phyloP scores from a whole-genome alignment of 2,888 invertebrate genomes.

The Ennomos fuscantarius region DNA sequence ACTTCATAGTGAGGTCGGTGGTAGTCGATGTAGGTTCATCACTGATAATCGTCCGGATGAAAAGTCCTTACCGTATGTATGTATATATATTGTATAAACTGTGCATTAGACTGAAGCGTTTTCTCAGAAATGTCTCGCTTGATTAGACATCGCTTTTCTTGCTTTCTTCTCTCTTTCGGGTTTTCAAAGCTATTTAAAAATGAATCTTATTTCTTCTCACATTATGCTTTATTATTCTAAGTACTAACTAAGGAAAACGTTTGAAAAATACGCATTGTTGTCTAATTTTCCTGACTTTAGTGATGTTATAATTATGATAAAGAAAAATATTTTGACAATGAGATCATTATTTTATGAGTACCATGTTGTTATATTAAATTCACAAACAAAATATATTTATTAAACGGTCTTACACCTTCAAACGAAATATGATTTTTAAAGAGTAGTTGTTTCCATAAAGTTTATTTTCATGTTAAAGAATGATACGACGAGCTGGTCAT shows the following conservation, averaged over 20 bases:
- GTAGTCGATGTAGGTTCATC: too few relatives aligned
- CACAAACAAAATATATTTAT: too few relatives aligned
- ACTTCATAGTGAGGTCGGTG: too few relatives aligned
- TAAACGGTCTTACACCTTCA: too few relatives aligned
- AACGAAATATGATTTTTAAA: too few relatives aligned
- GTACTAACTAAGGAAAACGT: too few relatives aligned
- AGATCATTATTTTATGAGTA: too few relatives aligned
- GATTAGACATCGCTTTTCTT: conserved; percentile 51
- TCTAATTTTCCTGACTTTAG: conserved; percentile 3
- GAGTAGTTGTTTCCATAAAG: too few relatives aligned
- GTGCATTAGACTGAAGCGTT: conserved; percentile 35
- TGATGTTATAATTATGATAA: neutral
- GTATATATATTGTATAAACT: conserved; percentile 29
- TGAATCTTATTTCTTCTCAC: conserved; percentile 22
- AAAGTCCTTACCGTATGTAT: neutral
- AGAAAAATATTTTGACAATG: neutral
- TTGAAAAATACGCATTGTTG: neutral
- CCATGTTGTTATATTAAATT: too few relatives aligned
- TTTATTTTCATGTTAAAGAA: too few relatives aligned
- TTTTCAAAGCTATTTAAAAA: conserved; percentile 32
- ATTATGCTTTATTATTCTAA: conserved; percentile 11
- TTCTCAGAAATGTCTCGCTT: conserved; percentile 46
- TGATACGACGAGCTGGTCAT: too few relatives aligned
- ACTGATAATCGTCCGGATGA: neutral
- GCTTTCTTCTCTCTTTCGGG: conserved; percentile 23